Evolutionary conservation across 1,140 invertebrate genomes (phyloP), one percentile per base, ranked within the genome.

Genomic region (Nylanderia fulva): DNA sequence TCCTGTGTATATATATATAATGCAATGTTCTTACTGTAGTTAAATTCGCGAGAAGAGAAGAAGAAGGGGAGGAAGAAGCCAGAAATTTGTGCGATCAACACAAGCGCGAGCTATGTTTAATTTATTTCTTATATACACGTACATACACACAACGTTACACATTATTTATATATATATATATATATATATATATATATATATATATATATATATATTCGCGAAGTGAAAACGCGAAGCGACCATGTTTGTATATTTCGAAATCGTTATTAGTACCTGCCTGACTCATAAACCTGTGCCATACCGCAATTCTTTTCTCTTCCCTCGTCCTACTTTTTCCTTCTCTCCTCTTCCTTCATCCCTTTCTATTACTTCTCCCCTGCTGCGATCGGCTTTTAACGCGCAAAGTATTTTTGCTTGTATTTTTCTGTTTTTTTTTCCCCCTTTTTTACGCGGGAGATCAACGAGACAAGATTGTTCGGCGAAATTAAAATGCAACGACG

Each of bases 21-120:
- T 92, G 90, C 88, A 91, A 91, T 93, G 90, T 93, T 90, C 91
- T 93, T 92, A 92, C 90, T 63, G 88, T 93, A 93, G 91, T 92
- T 89, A 91, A 91, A 92, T 86, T 90, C 56, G 71, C 86, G 74
- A 79, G 36, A 60, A 68, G 45, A 66, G 33, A 69, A 8, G 58
- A 33, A 33, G 29, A 33, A 33, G 29, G 13, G 27, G 18, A 33
- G n/a, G 36, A 27, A 79, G 29, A 80, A 77, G 58, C n/a, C 42
- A 48, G 42, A 45, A 82, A 82, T 71, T 82, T 87, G 72, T 82
- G 76, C 71, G 63, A 89, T 87, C 74, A 82, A 69, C 54, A 76
- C 45, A 33, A n/a, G 24, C 39, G 74, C 24, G 29, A 77, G 64
- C 72, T 88, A 82, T 85, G 88, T 92, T 92, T 91, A 88, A 90